A percentile compares a stretch with the other conserved stretches of the same genome.
phyloP scores from a whole-genome alignment of 2,888 invertebrate genomes.

The Himalopsyche anomala region DNA sequence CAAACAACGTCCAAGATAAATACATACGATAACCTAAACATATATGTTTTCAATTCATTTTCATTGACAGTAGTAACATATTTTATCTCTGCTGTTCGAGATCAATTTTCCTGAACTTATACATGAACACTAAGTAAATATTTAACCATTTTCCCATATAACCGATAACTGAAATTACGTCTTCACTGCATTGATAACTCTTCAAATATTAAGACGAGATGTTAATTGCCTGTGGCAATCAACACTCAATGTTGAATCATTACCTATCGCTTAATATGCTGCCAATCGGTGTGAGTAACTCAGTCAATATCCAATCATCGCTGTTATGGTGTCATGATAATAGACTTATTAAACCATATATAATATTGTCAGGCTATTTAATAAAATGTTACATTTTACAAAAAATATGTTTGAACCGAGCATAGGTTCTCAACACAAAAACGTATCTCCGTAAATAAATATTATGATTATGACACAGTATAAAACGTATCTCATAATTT shows the following conservation, averaged over 20 bases:
- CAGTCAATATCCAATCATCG: background rate
- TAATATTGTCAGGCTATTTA: background rate
- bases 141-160: background rate
- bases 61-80: no score
- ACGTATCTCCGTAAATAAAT: no score
- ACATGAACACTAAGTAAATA: no score
- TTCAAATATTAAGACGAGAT: background rate
- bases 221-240: background rate
- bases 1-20: no score
- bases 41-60: background rate
- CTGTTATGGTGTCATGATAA: background rate
- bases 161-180: background rate
- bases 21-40: background rate
- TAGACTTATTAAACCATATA: no score
- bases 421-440: no score
- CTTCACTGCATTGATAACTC: background rate
- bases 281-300: constrained; percentile 1
- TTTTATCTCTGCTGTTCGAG: no score
- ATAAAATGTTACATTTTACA: background rate
- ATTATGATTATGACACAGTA: no score
- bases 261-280: background rate
- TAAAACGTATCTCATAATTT: no score
- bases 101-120: no score
- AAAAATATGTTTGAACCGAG: no score
- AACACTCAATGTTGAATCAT: background rate